phyloP scores from a whole-genome alignment of 2,113 vertebrate genomes.

The Melanostigma gelatinosum region DNA sequence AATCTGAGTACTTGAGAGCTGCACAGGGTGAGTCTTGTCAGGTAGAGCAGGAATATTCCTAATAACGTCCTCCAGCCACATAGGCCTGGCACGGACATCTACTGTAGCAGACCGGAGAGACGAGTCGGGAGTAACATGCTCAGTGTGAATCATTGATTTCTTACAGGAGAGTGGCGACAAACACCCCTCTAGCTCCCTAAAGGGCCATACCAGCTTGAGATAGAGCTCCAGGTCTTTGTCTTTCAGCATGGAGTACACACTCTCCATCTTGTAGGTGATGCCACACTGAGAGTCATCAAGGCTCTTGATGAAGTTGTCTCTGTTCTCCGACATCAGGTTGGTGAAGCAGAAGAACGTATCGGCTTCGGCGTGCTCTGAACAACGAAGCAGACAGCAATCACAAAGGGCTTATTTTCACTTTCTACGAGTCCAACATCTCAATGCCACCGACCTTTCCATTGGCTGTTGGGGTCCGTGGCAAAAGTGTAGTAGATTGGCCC shows the following conservation, averaged over 20 bases:
- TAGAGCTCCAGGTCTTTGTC: slow-evolving; percentile 94
- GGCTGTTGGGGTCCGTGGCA: slow-evolving; percentile 91
- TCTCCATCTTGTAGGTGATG: slow-evolving; percentile 99
- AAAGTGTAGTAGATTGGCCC: slow-evolving; percentile 98
- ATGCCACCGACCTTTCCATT: slow-evolving; percentile 88
- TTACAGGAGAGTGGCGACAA: background rate
- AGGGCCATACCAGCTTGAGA: slow-evolving; percentile 89
- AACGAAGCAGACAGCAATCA: background rate
- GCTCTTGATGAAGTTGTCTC: slow-evolving; percentile 99
- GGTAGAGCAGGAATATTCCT: too few relatives aligned
- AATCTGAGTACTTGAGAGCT: too few relatives aligned
- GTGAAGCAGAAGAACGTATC: slow-evolving; percentile 99
- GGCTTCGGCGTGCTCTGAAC: slow-evolving; percentile 93
- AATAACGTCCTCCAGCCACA: too few relatives aligned
- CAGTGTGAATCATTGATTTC: background rate
- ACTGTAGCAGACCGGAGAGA: background rate
- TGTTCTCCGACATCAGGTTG: slow-evolving; percentile 97
- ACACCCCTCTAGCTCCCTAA: background rate
- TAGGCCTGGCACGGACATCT: too few relatives aligned
- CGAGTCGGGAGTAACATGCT: background rate
- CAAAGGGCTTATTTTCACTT: background rate
- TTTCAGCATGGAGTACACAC: slow-evolving; percentile 94
- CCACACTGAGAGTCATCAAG: slow-evolving; percentile 97
- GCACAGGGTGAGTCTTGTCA: background rate
- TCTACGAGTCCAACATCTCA: background rate